Evolutionary conservation across 2,888 invertebrate species (phyloP), one percentile per base, ranked within the genome.

Genomic region (Lasioglossum figueresi): DNA sequence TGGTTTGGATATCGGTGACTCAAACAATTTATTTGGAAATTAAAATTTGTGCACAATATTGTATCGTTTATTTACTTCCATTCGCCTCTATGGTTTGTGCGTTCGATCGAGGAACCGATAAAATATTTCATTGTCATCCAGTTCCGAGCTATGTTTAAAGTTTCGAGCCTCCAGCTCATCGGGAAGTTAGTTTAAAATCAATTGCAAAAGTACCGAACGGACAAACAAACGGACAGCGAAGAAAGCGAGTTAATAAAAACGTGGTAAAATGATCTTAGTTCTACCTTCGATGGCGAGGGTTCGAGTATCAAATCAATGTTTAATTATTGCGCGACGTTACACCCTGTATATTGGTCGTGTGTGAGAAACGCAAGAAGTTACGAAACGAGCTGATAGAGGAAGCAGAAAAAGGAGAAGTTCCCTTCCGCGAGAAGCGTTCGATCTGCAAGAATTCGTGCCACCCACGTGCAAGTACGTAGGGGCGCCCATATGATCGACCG

Each of bases 401-500:
- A 70, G 70, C 70, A 40, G 34, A 70, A 70, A 70, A 70, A 40
- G 31, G n/a, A 70, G 70, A 4, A 70, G 37, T 70, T 37, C 40
- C 40, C 66, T 79, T 76, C 83, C 83, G 79, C 74, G 40, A 76
- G 83, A 66, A 71, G 27, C 45, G 75, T 79, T 85, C 78, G 82
- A 83, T 86, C 82, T 70, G 75, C 82, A 80, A 82, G 88, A 77
- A 89, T 89, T 82, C 82, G 87, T 83, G 80, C 90, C 90, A 90
- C 90, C 90, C 90, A 90, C 90, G 90, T 90, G 83, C 83, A 83
- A 37, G 83, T 76, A 56, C 83, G 81, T 66, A 80, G 71, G 79
- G 88, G 90, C 90, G 88, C 88, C 85, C 88, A 82, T 89, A 85
- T 84, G 90, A 87, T 90, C 88, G 83, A 81, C 34, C 87, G 88